Evolutionary conservation across 1,140 invertebrate species (phyloP), one percentile per base, ranked within the genome.

Genomic region (Leguminivora glycinivorella): DNA sequence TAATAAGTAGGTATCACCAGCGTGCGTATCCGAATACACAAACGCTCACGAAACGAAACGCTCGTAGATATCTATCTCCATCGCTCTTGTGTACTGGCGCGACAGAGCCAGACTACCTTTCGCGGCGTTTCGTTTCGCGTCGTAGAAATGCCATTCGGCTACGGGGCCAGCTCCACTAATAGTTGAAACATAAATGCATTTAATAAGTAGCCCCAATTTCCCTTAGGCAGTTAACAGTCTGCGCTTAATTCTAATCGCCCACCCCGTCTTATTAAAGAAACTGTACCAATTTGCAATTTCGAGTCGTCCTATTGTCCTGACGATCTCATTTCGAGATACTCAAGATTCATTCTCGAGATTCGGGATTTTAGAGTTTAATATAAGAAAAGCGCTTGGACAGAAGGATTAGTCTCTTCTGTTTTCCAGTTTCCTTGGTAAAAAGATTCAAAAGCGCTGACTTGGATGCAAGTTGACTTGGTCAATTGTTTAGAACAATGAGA

Each of bases 191-290:
- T 22, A 6, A 10, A 52, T 52, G 2, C 17, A 19, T 17, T 52
- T 52, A 6, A 22, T 52, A n/a, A n/a, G n/a, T n/a, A 22, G 47
- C 17, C 19, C 14, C 47, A 52, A 17, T 52, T 22, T 47, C n/a
- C 17, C 43, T 2, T 4, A n/a, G 25, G 25, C 24, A 60, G 56
- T 60, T 34, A 63, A 63, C 58, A 29, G 19, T 63, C 29, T 31
- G 5, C 25, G 58, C 26, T 63, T 63, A 63, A 31, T 63, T 63
- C 25, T 63, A 29, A 29, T 29, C 26, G 14, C 12, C 17, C 25
- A 3, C 22, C 47, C 14, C 10, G 7, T 63, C 26, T 63, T 63
- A 63, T 63, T 63, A 63, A 63, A 63, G 58, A 63, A 63, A 63
- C 26, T 63, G 58, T 63, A 29, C 58, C 58, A 29, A 58, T 63